Conservation (phyloP, 2,797 vertebrate species). For the Hapalemur alaotrensis region DNA sequence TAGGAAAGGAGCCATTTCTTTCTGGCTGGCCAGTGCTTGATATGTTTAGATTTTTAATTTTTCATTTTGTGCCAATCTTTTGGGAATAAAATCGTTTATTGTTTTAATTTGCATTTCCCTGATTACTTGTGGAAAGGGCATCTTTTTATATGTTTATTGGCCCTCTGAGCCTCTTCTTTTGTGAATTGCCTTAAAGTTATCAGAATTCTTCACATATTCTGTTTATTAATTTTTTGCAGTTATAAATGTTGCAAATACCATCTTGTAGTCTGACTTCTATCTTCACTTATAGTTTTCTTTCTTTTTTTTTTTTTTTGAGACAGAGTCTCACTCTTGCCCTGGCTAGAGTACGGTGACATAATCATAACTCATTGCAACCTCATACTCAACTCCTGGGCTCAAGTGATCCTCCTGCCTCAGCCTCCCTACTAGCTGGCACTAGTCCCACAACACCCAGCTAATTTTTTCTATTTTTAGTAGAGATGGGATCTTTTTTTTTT, state of each 20-base stretch:
- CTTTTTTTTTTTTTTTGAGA: too few species aligned
- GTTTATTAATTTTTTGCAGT: not conserved
- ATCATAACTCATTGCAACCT: too few species aligned
- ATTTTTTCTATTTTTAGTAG: too few species aligned
- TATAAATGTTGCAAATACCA: not conserved
- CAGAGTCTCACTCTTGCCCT: too few species aligned
- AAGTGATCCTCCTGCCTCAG: too few species aligned
- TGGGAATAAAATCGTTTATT: not conserved
- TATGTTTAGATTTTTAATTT: not conserved
- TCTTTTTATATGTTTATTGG: not conserved
- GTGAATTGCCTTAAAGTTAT: not conserved
- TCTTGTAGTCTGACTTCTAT: not conserved
- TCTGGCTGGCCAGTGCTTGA: not conserved
- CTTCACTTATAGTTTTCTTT: not conserved
- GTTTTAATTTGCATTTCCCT: not conserved
- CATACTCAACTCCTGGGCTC: too few species aligned
- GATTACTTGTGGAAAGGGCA: not conserved
- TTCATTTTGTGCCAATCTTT: not conserved
- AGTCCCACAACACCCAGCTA: too few species aligned
- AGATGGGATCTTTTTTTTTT: too few species aligned
- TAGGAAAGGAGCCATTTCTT: not conserved
- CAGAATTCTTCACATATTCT: not conserved
- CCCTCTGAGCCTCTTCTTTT: not conserved
- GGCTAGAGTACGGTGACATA: too few species aligned
- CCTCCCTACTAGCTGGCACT: too few species aligned